Conservation (phyloP, 2,113 vertebrate species). For the Gambusia affinis region DNA sequence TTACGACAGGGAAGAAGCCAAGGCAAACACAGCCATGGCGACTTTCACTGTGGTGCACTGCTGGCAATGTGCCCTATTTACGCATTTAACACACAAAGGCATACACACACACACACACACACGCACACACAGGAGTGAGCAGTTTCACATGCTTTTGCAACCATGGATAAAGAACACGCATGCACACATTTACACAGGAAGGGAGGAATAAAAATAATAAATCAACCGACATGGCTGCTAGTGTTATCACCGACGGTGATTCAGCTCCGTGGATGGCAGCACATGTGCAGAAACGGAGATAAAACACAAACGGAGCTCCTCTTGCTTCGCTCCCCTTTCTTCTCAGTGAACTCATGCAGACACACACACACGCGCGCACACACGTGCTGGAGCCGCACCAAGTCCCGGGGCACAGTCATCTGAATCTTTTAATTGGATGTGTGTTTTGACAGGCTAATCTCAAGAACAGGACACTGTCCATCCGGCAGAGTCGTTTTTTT, state of each 20-base stretch:
- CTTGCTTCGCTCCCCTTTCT: not conserved
- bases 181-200: constrained; percentile 9
- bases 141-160: not conserved
- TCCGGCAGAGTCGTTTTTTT: constrained; percentile 49
- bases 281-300: constrained; percentile 65
- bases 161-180: constrained; percentile 10
- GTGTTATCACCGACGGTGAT: constrained; percentile 53
- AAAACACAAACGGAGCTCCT: constrained; percentile 47
- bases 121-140: too few relatives aligned
- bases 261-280: constrained; percentile 49
- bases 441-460: constrained; percentile 69
- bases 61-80: constrained; percentile 67
- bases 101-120: constrained; percentile 15
- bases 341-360: constrained; percentile 11
- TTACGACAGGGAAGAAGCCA: constrained; percentile 63
- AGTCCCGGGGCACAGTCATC: constrained; percentile 50
- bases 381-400: constrained; percentile 26
- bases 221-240: constrained; percentile 50
- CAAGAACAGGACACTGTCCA: constrained; percentile 56
- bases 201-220: constrained; percentile 17
- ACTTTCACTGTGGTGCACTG: constrained; percentile 64
- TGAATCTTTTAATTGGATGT: constrained; percentile 70
- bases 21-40: constrained; percentile 62
- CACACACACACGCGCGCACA: constrained; percentile 16
- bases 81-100: constrained; percentile 35